Percentiles rank a stretch among this genome's conserved stretches.
Evolutionary conservation across 2,888 invertebrate genomes (phyloP).

Genomic region (Spodoptera littoralis): DNA sequence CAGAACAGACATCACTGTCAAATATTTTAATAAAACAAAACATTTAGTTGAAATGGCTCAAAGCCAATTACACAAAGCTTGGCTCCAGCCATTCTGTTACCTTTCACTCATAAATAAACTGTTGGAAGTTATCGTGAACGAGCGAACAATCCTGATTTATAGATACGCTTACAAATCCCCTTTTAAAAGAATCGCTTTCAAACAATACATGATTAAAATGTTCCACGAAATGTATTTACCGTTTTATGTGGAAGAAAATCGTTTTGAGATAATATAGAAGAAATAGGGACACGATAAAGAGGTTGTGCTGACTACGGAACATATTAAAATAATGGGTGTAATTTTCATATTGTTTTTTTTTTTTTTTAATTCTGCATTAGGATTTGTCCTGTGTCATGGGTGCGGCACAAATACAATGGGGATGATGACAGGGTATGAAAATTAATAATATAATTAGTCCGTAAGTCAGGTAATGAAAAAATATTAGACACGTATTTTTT

Average conservation of each 20-base stretch:
- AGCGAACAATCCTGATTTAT: conserved; percentile 40
- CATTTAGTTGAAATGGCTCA: conserved; percentile 9
- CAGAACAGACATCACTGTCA: too few relatives aligned
- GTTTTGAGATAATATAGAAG: conserved; percentile 18
- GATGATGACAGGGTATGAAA: too few relatives aligned
- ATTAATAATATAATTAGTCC: too few relatives aligned
- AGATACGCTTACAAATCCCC: conserved; percentile 24
- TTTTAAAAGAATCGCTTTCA: conserved; percentile 23
- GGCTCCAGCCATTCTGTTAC: conserved; percentile 18
- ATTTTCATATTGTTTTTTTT: too few relatives aligned
- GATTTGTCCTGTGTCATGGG: too few relatives aligned
- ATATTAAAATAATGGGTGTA: too few relatives aligned
- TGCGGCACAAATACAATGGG: too few relatives aligned
- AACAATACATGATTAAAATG: conserved; percentile 52
- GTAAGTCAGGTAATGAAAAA: too few relatives aligned
- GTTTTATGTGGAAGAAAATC: conserved; percentile 25
- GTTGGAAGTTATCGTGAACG: conserved; percentile 36
- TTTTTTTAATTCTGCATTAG: too few relatives aligned
- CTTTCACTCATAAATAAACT: conserved; percentile 46
- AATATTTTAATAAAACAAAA: conserved; percentile 32
- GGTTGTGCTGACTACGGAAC: too few relatives aligned
- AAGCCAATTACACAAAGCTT: conserved; percentile 38
- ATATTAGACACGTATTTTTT: too few relatives aligned
- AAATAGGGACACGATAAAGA: too few relatives aligned
- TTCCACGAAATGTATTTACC: conserved; percentile 27